These are phyloP conservation scores for Drosophila crucigera DNA, from an alignment of 2,888 invertebrate species.

Conservation along the genomic window DNA sequence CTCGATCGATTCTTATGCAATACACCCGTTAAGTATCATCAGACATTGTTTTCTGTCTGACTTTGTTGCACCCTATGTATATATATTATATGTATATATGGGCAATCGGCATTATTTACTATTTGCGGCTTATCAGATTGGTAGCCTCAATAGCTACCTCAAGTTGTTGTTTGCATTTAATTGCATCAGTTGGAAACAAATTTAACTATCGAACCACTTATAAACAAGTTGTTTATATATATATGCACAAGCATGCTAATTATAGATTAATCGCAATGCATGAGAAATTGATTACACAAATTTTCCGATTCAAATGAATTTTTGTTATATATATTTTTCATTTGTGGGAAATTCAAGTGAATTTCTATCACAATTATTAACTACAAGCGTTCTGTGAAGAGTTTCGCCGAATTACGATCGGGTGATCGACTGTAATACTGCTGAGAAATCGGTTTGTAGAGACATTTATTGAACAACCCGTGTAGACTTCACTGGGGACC, in stretches of 20 bases:
- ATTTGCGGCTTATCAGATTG: slow-evolving; percentile 52
- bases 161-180: slow-evolving; percentile 36
- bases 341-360: not conserved
- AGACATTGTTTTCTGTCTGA: slow-evolving; percentile 27
- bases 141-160: slow-evolving; percentile 48
- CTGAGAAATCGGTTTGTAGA: slow-evolving; percentile 7
- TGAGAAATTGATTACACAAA: not conserved
- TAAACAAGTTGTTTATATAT: slow-evolving; percentile 56
- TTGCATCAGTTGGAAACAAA: slow-evolving; percentile 39
- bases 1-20: slow-evolving; percentile 48
- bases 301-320: not conserved
- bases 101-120: not conserved
- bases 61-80: slow-evolving; percentile 12
- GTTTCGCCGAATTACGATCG: slow-evolving; percentile 33
- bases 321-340: not conserved
- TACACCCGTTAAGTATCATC: slow-evolving; percentile 23
- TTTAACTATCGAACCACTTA: slow-evolving; percentile 11
- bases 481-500: slow-evolving; percentile 57
- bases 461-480: slow-evolving; percentile 43
- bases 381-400: not conserved
- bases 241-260: slow-evolving; percentile 31
- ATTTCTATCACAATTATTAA: not conserved
- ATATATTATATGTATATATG: not conserved
- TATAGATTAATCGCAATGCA: slow-evolving; percentile 31
- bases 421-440: slow-evolving; percentile 31